phyloP scores from a whole-genome alignment of 2,888 invertebrate species.

The Chouioia cunea region DNA sequence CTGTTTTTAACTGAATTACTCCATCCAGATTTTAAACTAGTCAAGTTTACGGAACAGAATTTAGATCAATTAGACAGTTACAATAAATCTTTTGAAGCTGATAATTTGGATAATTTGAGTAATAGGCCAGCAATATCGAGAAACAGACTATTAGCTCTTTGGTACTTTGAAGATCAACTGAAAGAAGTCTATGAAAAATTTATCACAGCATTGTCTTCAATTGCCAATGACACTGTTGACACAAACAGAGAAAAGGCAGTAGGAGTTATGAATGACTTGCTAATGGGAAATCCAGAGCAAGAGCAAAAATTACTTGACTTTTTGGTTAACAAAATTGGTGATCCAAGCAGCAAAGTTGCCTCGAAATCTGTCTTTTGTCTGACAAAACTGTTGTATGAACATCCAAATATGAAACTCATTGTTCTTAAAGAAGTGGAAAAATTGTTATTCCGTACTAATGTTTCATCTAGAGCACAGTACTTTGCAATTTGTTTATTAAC shows the following conservation, averaged over 20 bases:
- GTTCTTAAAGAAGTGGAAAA: constrained; percentile 91
- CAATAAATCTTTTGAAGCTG: constrained; percentile 40
- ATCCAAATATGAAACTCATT: constrained; percentile 92
- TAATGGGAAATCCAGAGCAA: constrained; percentile 85
- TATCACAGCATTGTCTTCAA: constrained; percentile 78
- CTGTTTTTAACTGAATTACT: constrained; percentile 80
- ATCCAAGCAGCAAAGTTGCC: constrained; percentile 89
- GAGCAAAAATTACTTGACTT: constrained; percentile 85
- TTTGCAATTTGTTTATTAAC: constrained; percentile 93
- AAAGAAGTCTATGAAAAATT: constrained; percentile 84
- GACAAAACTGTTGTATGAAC: constrained; percentile 83
- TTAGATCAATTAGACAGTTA: constrained; percentile 75
- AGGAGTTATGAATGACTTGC: constrained; percentile 79
- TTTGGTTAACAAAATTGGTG: constrained; percentile 95
- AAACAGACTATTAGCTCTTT: constrained; percentile 78
- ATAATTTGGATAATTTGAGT: constrained; percentile 43
- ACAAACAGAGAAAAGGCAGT: constrained; percentile 86
- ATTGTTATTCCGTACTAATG: constrained; percentile 89
- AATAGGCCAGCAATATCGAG: constrained; percentile 69
- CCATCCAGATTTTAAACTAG: constrained; percentile 76
- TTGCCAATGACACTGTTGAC: constrained; percentile 84
- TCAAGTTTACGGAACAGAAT: constrained; percentile 77
- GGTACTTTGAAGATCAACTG: constrained; percentile 92
- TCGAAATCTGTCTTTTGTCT: constrained; percentile 90
- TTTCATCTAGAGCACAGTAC: constrained; percentile 88